Conservation (phyloP, 92 coral and sea anemone species). For the Paragorgia papillata region DNA sequence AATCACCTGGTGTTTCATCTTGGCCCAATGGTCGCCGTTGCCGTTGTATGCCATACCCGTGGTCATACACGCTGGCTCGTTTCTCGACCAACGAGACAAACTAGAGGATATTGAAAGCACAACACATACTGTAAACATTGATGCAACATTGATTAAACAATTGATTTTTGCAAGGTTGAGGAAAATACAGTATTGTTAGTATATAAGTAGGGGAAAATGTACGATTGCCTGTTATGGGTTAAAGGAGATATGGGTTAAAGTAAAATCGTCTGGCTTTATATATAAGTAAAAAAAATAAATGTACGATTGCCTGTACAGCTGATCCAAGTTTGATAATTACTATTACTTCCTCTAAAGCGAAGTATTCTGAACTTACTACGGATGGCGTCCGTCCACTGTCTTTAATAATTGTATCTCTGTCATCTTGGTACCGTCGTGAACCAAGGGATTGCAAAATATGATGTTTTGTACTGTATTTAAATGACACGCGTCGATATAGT, state of each 20-base stretch:
- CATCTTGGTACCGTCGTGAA: not conserved
- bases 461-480: too few species aligned
- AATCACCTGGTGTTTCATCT: slow-evolving; percentile 97
- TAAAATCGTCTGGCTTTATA: too few species aligned
- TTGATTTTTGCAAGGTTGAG: too few species aligned
- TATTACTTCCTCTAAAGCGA: not conserved
- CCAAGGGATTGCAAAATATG: too few species aligned
- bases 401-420: not conserved
- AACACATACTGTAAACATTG: not conserved
- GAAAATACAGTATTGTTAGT: too few species aligned
- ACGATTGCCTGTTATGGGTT: too few species aligned
- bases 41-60: slow-evolving; percentile 71
- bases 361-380: slow-evolving; percentile 17
- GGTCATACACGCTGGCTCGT: slow-evolving; percentile 78
- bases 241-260: too few species aligned
- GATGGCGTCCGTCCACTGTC: slow-evolving; percentile 26
- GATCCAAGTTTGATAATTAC: not conserved
- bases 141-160: too few species aligned
- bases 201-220: too few species aligned
- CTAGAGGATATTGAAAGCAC: slow-evolving; percentile 38
- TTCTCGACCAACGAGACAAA: slow-evolving; percentile 91
- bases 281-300: too few species aligned
- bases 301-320: too few species aligned
- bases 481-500: too few species aligned
- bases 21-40: slow-evolving; percentile 95